phyloP scores from a whole-genome alignment of 2,888 invertebrate species.

The Patella caerulea region DNA sequence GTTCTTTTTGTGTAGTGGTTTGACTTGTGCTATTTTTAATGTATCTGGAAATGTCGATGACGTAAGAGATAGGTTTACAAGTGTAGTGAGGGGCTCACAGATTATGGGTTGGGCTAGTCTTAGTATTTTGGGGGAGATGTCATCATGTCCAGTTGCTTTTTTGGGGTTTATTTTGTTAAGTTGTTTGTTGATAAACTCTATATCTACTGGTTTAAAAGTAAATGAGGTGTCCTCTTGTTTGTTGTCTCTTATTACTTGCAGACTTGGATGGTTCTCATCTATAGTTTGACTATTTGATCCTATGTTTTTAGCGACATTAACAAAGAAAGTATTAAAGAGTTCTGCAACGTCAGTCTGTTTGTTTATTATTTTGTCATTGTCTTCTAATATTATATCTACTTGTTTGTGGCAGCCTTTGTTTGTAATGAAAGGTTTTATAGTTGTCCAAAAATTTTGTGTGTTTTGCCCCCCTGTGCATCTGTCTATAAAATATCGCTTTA shows the following conservation, averaged over 20 bases:
- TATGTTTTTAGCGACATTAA: slow-evolving; percentile 32
- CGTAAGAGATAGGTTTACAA: slow-evolving; percentile 10
- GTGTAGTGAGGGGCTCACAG: slow-evolving; percentile 13
- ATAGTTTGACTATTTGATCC: slow-evolving; percentile 18
- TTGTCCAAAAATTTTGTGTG: too few species aligned
- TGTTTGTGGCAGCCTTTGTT: too few species aligned
- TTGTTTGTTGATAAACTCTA: slow-evolving; percentile 11
- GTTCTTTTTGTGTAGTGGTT: slow-evolving; percentile 8
- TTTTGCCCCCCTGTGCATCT: too few species aligned
- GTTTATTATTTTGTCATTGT: too few species aligned
- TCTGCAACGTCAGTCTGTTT: too few species aligned
- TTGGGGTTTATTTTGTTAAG: slow-evolving; percentile 17
- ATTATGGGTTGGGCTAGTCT: slow-evolving; percentile 13
- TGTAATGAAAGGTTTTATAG: too few species aligned
- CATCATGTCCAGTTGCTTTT: slow-evolving; percentile 25
- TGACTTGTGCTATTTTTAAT: slow-evolving; percentile 21
- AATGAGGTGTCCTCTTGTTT: background rate
- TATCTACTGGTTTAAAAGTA: background rate
- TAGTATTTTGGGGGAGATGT: slow-evolving; percentile 22
- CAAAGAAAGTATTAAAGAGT: background rate
- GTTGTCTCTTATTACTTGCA: slow-evolving; percentile 4
- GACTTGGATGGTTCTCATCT: slow-evolving; percentile 22
- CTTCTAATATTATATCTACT: too few species aligned
- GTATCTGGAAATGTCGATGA: slow-evolving; percentile 15
- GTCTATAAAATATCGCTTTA: background rate